phyloP scores from a whole-genome alignment of 2,113 vertebrate species.

The Nibea albiflora region DNA sequence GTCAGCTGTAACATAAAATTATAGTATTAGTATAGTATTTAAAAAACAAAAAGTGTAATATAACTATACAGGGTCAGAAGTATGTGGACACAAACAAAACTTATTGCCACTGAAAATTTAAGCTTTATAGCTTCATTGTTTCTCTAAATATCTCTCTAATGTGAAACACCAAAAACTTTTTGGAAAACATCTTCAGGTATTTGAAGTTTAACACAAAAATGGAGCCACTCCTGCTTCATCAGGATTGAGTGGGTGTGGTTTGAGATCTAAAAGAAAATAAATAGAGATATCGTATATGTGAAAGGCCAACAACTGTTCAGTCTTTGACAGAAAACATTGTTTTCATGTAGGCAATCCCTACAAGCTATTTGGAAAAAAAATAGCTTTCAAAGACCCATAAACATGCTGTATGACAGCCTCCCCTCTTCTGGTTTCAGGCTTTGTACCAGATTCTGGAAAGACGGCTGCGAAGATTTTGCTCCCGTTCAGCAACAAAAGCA shows the following conservation, averaged over 20 bases:
- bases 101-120: too few species aligned
- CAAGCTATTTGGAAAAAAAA: neutral
- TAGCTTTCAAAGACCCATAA: too few species aligned
- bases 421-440: neutral
- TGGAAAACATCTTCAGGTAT: neutral
- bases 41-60: too few species aligned
- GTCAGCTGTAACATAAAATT: too few species aligned
- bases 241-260: neutral
- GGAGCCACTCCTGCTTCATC: neutral
- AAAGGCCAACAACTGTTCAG: neutral
- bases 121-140: too few species aligned
- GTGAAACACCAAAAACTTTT: too few species aligned
- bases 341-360: neutral
- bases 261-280: neutral
- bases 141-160: too few species aligned
- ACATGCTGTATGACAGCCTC: too few species aligned
- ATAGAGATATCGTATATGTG: neutral
- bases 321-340: neutral
- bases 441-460: neutral
- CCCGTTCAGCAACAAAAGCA: neutral
- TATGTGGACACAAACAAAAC: too few species aligned
- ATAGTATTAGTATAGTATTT: too few species aligned
- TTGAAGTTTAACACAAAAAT: neutral
- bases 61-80: too few species aligned
- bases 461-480: constrained; percentile 15